These are phyloP conservation scores for Ryuthela nishihirai DNA, from an alignment of 2,888 invertebrate species.

Conservation along the genomic window DNA sequence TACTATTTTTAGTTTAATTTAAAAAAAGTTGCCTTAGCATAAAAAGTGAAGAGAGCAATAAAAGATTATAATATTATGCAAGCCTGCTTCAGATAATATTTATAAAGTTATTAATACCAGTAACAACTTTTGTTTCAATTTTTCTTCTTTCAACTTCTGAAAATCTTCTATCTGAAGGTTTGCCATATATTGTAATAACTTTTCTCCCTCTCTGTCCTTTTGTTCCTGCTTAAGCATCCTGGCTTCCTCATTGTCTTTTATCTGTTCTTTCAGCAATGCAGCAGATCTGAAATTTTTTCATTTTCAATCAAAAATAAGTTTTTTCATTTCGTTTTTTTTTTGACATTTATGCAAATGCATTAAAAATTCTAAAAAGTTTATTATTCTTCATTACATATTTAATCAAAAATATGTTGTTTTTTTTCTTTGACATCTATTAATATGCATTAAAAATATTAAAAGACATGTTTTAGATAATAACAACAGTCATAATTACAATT, in stretches of 20 bases:
- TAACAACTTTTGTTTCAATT: constrained; percentile 9
- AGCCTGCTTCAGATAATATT: too few species aligned
- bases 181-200: constrained; percentile 17
- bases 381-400: too few species aligned
- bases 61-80: too few species aligned
- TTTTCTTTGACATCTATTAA: too few species aligned
- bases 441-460: too few species aligned
- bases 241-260: constrained; percentile 15
- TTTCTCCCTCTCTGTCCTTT: constrained; percentile 28
- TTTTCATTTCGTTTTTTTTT: neutral
- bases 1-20: too few species aligned
- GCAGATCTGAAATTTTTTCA: constrained; percentile 8
- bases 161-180: constrained; percentile 21
- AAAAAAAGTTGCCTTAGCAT: too few species aligned
- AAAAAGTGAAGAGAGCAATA: too few species aligned
- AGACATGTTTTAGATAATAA: too few species aligned
- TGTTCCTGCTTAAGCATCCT: constrained; percentile 16
- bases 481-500: too few species aligned
- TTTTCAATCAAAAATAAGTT: neutral
- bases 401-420: too few species aligned
- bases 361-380: neutral
- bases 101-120: too few species aligned
- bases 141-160: constrained; percentile 15
- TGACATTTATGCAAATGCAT: neutral
- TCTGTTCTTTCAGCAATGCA: constrained; percentile 21